These are phyloP conservation scores for Drosophila melanosoma DNA, from an alignment of 2,888 invertebrate species.

Conservation along the genomic window DNA sequence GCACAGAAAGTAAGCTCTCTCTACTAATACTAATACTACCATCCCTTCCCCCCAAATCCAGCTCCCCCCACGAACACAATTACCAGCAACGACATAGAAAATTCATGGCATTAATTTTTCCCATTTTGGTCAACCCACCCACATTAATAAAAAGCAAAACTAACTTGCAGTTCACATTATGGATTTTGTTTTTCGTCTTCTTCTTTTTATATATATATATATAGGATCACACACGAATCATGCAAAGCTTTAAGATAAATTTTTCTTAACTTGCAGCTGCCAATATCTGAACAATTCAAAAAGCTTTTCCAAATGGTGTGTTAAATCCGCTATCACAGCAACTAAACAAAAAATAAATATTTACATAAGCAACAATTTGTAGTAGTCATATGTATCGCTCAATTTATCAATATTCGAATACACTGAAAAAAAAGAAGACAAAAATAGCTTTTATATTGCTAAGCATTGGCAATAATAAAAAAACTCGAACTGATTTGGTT, in stretches of 20 bases:
- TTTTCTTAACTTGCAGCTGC: slow-evolving; percentile 61
- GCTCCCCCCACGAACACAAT: slow-evolving; percentile 8
- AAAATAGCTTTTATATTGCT: slow-evolving; percentile 40
- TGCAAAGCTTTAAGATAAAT: slow-evolving; percentile 64
- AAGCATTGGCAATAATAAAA: slow-evolving; percentile 19
- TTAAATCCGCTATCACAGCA: slow-evolving; percentile 70
- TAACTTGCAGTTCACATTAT: slow-evolving; percentile 51
- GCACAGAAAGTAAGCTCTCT: slow-evolving; percentile 39
- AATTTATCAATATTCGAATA: slow-evolving; percentile 31
- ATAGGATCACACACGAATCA: slow-evolving; percentile 62
- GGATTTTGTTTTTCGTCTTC: slow-evolving; percentile 61
- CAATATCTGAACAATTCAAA: slow-evolving; percentile 51
- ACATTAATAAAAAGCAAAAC: slow-evolving; percentile 23
- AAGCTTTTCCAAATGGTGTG: slow-evolving; percentile 74
- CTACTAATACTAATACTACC: background rate
- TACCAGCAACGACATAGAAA: slow-evolving; percentile 23
- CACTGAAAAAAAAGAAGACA: slow-evolving; percentile 5
- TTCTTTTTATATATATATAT: slow-evolving; percentile 31
- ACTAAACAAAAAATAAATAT: slow-evolving; percentile 27
- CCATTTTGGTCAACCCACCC: slow-evolving; percentile 13
- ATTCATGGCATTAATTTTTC: slow-evolving; percentile 28
- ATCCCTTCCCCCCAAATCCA: background rate
- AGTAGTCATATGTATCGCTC: slow-evolving; percentile 34
- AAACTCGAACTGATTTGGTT: slow-evolving; percentile 83
- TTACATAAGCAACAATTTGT: slow-evolving; percentile 14